These are phyloP conservation scores for Varanus komodoensis DNA, from an alignment of 2,113 vertebrate species.

Conservation along the genomic window DNA sequence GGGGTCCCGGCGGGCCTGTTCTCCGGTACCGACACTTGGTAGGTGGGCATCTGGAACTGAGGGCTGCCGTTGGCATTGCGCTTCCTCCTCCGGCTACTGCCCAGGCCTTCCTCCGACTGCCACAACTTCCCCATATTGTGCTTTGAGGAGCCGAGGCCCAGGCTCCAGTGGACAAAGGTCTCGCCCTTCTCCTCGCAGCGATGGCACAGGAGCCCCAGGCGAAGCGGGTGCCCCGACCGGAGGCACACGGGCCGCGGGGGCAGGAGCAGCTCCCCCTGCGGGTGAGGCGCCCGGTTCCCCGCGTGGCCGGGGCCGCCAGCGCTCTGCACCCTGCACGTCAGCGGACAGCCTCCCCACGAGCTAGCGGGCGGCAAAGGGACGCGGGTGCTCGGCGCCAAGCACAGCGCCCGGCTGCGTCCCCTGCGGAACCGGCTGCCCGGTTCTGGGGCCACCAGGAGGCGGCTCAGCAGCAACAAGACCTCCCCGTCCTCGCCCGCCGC, in stretches of 20 bases:
- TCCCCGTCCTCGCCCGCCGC: constrained; percentile 30
- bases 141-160: constrained; percentile 74
- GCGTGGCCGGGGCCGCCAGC: constrained; percentile 72
- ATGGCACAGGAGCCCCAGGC: constrained; percentile 74
- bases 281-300: constrained; percentile 70
- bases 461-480: constrained; percentile 35
- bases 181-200: constrained; percentile 18
- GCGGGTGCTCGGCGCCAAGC: constrained; percentile 57
- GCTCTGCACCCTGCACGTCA: constrained; percentile 53
- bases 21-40: constrained; percentile 91
- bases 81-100: constrained; percentile 72
- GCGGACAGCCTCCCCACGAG: constrained; percentile 48
- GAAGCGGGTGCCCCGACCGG: constrained; percentile 58
- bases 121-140: constrained; percentile 67
- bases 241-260: constrained; percentile 78
- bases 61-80: constrained; percentile 88
- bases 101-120: constrained; percentile 23
- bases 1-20: constrained; percentile 86
- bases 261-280: constrained; percentile 73
- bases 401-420: constrained; percentile 50
- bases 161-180: constrained; percentile 69
- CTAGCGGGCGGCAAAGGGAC: constrained; percentile 63
- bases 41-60: constrained; percentile 94
- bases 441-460: constrained; percentile 56
- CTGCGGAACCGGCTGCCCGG: constrained; percentile 34